Evolutionary conservation across 2,113 vertebrate genomes (phyloP), one percentile per base, ranked within the genome.

Genomic region (Oncorhynchus mykiss): DNA sequence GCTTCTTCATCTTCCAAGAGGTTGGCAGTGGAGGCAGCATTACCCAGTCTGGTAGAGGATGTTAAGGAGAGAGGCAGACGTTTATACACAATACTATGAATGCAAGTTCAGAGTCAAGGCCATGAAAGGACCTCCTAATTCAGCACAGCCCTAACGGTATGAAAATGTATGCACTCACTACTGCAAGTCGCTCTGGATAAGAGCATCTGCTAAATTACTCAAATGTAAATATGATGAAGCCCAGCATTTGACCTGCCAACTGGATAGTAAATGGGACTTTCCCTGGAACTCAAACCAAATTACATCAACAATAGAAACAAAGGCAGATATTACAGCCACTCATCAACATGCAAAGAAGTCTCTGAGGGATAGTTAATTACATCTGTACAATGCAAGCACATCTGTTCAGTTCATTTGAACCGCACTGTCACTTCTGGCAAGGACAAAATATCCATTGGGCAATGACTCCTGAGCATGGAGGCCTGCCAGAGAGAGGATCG

Each of bases 1-100:
- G 51, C 96, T 80, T 99, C 97, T 0, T 97, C 93, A 0, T 99
- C 94, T 0, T 99, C 97, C 0, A 99, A 93, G 5, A 99, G 96
- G 78, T 99, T 99, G 57, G 96, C 96, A 0, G 97, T 99, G 5
- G 97, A 99, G 24, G 95, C 94, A 0, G 97, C 95, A 0, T 96
- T 95, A 67, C 95, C 96, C 87, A 98, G 70, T 73, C 97, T 99
- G 92, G 45, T n/a, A 62, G n/a, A 11, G 16, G 59, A 62, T 62
- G 59, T 62, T 62, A 62, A 62, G 59, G 59, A 22, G 8, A 62
- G 18, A 8, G 59, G 29, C n/a, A 81, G 0, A 80, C 0, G 39
- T 87, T 91, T 87, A 91, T 92, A 83, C 60, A 71, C 73, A 85
- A 39, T 3, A 70, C 51, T 79, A 34, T 8, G 7, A 3, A 18